phyloP scores from a whole-genome alignment of 2,888 invertebrate species.

The Plebejus anna region DNA sequence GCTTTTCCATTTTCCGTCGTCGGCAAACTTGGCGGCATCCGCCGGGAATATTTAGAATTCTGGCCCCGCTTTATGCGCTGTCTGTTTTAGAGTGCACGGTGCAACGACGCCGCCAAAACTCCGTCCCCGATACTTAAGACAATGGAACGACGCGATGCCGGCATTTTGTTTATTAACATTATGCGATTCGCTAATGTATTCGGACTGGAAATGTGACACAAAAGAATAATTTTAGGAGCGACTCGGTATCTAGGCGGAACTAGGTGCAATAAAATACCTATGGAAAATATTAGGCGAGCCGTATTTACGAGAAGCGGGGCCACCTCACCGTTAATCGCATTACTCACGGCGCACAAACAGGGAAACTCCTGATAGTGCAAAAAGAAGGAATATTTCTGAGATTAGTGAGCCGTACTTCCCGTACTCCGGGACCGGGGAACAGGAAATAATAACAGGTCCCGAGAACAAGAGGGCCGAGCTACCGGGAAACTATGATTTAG shows the following conservation, averaged over 20 bases:
- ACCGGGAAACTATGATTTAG: conserved; percentile 74
- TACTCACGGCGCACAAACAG: neutral
- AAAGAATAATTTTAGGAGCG: neutral
- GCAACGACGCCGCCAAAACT: conserved; percentile 44
- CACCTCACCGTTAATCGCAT: neutral
- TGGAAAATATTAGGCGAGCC: conserved; percentile 9
- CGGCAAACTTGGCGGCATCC: conserved; percentile 65
- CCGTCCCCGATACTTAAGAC: conserved; percentile 47
- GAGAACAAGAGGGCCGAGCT: conserved; percentile 47
- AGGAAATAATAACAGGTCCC: conserved; percentile 77
- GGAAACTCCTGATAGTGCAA: conserved; percentile 21
- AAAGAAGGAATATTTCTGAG: conserved; percentile 27
- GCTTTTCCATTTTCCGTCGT: conserved; percentile 67
- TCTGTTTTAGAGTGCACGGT: conserved; percentile 42
- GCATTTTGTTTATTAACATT: conserved; percentile 30
- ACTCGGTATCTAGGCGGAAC: neutral
- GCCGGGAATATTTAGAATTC: conserved; percentile 56
- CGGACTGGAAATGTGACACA: neutral
- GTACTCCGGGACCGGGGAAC: conserved; percentile 45
- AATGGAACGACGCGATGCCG: conserved; percentile 39
- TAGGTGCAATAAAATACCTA: neutral
- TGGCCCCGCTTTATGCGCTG: conserved; percentile 52
- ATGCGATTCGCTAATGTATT: conserved; percentile 17
- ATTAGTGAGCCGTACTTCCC: conserved; percentile 55
- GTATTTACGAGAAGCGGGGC: neutral